phyloP scores from a whole-genome alignment of 2,113 vertebrate species.

The Hiodon tergisus region DNA sequence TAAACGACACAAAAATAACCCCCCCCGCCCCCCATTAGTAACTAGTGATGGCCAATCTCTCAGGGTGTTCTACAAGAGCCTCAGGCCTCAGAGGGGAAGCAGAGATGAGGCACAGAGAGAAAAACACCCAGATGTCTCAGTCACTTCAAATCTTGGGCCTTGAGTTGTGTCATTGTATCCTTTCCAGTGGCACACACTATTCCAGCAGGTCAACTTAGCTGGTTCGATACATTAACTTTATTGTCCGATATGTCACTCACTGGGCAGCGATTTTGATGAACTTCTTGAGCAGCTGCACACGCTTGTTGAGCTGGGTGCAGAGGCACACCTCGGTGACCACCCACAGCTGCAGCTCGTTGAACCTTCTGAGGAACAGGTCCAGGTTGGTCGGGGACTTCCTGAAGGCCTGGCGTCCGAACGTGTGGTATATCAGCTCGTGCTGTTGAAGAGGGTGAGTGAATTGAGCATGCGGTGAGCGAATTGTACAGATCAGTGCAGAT shows the following conservation, averaged over 20 bases:
- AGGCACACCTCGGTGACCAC: constrained; percentile 93
- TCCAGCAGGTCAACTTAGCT: too few relatives aligned
- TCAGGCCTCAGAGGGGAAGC: too few relatives aligned
- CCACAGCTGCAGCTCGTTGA: constrained; percentile 98
- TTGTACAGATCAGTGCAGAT: too few relatives aligned
- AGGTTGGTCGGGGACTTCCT: constrained; percentile 90
- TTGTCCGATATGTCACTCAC: constrained; percentile 67
- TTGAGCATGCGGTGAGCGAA: too few relatives aligned
- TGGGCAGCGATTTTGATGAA: constrained; percentile 98
- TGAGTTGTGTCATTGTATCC: too few relatives aligned
- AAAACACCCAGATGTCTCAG: too few relatives aligned
- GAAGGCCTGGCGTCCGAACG: constrained; percentile 91
- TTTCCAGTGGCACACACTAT: too few relatives aligned
- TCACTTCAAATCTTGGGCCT: too few relatives aligned
- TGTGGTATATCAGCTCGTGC: constrained; percentile 94
- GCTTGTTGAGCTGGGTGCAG: constrained; percentile 89
- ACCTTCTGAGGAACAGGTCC: constrained; percentile 90
- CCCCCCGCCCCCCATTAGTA: neutral
- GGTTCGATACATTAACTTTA: too few relatives aligned
- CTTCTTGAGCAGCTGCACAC: constrained; percentile 95
- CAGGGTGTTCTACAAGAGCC: too few relatives aligned
- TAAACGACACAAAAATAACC: constrained; percentile 32
- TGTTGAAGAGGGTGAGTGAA: constrained; percentile 43
- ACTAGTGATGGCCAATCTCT: neutral
- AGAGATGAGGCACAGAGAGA: too few relatives aligned